Base-by-base conservation (phyloP, 2,113 vertebrate genomes). In the Corythaeola cristata region DNA sequence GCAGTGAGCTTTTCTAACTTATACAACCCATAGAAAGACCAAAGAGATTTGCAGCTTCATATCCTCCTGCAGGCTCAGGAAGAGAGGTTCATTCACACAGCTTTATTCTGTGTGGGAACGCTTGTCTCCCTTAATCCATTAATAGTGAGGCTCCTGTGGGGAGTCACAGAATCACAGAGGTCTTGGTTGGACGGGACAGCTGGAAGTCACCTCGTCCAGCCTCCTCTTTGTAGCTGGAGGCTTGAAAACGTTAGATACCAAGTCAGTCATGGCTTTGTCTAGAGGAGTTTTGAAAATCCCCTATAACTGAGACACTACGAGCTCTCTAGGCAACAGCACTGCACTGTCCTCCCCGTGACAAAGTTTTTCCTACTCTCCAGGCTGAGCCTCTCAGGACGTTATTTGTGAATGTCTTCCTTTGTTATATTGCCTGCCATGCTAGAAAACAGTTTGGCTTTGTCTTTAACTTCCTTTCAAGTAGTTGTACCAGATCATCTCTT, bases 391-490 rank as follows among this genome's bases (percentile, higher is more conserved):
- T 91, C 28, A 52, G 52, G 66, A 32, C 8, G 4, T 5, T 33
- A 7, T 63, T 47, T 87, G 47, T 82, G 68, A 55, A 68, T 60
- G 20, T 44, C 5, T 1, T 59, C 16, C 63, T 86, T 89, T 71
- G 15, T 50, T 84, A 45, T 21, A 23, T 35, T 69, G 45, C 30
- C 12, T 69, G 28, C 12, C 23, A 19, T 37, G 68, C 45, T 90
- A 41, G 81, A 85, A 89, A 67, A 0, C 6, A 15, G 6, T 66
- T 74, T 93, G 32, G 4, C 15, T 71, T 22, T 0, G 0, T 58
- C 44, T 77, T 84, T 58, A 76, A 17, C 19, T n/a, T 81, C 22
- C 12, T 13, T 75, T 66, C 5, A 3, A 35, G 22, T 7, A 39
- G 27, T 50, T 87, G 19, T 21, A 41, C 15, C 30, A 27, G 23